phyloP scores from a whole-genome alignment of 1,140 invertebrate species.

The Meloidogyne floridensis region DNA sequence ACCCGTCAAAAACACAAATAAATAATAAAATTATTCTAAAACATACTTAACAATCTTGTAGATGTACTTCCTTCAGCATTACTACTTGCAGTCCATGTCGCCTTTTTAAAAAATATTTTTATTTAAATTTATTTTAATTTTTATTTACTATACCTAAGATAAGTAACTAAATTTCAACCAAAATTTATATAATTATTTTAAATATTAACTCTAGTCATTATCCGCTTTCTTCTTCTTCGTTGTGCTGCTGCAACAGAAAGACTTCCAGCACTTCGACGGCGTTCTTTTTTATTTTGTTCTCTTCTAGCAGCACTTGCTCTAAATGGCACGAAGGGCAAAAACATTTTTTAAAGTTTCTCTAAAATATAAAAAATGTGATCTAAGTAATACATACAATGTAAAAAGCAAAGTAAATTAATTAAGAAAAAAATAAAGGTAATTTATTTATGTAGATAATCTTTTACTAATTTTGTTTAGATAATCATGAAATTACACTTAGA shows the following conservation, averaged over 20 bases:
- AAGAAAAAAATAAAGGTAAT: no score
- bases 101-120: neutral
- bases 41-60: conserved; percentile 20
- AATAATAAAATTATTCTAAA: neutral
- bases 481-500: no score
- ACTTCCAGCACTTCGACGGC: neutral
- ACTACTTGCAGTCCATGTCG: conserved; percentile 15
- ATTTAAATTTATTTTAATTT: neutral
- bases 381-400: no score
- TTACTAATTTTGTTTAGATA: no score
- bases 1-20: neutral
- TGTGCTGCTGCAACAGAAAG: conserved; percentile 1
- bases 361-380: neutral
- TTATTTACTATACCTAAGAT: no score
- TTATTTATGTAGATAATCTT: no score
- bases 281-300: conserved; percentile 7
- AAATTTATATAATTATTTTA: neutral
- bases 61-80: conserved; percentile 23
- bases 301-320: neutral
- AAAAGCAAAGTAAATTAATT: no score
- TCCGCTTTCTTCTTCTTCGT: conserved; percentile 3
- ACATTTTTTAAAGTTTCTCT: neutral
- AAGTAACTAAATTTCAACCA: neutral
- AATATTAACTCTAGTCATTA: neutral
- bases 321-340: neutral